Evolutionary conservation across 2,797 vertebrate genomes (phyloP).

Genomic region (Eidolon dupreanum): DNA sequence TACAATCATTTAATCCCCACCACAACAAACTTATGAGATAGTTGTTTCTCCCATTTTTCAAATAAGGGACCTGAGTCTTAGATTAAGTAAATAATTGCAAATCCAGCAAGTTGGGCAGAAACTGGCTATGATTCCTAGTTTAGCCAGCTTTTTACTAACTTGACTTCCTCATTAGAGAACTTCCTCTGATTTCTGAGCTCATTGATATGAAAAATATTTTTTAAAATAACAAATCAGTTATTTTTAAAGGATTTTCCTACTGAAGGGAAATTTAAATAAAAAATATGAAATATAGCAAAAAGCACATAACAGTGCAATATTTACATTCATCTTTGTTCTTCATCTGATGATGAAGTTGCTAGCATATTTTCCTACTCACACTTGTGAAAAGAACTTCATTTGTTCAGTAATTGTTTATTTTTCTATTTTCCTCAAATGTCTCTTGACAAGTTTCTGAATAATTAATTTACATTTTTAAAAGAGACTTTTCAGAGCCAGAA

Average conservation of each 20-base stretch:
- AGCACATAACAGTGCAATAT: neutral
- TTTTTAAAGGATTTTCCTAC: neutral
- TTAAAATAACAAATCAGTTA: neutral
- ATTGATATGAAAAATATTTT: neutral
- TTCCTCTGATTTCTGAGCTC: slow-evolving; percentile 5
- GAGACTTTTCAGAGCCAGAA: neutral
- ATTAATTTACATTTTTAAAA: slow-evolving; percentile 54
- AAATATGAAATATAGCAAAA: slow-evolving; percentile 33
- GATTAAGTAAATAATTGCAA: neutral
- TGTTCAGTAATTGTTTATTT: slow-evolving; percentile 44
- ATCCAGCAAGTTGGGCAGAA: neutral
- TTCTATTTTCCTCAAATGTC: neutral
- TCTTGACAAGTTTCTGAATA: slow-evolving; percentile 38
- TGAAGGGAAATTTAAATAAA: slow-evolving; percentile 15
- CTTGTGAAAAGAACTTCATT: neutral
- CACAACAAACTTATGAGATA: neutral
- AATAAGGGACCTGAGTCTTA: neutral
- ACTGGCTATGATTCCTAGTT: neutral
- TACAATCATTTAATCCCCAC: neutral
- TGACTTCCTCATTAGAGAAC: neutral
- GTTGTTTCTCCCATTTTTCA: slow-evolving; percentile 5
- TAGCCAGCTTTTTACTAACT: neutral
- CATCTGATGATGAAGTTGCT: neutral
- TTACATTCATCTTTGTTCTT: neutral
- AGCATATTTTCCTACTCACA: neutral